Conservation (phyloP, 2,888 invertebrate genomes). For the Rutpela maculata region DNA sequence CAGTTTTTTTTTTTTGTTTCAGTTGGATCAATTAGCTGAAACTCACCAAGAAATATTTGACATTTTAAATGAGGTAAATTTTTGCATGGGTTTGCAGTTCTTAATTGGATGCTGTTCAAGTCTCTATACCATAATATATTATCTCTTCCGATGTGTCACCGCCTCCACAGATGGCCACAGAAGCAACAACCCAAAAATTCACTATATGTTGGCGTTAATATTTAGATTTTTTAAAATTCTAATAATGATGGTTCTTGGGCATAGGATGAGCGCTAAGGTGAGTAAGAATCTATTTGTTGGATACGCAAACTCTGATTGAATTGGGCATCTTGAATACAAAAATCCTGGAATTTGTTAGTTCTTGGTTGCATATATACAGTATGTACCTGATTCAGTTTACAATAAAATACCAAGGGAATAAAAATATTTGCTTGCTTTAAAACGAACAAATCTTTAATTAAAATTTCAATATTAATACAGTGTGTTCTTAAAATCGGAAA, state of each 20-base stretch:
- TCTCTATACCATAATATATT: constrained; percentile 56
- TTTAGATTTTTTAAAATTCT: constrained; percentile 7
- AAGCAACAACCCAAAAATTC: neutral
- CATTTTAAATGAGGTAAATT: constrained; percentile 47
- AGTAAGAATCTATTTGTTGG: neutral
- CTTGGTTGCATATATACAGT: no score
- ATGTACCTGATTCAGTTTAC: no score
- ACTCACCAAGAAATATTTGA: constrained; percentile 4
- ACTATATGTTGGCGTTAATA: neutral
- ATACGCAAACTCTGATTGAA: no score
- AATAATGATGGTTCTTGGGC: neutral
- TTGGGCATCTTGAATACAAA: no score
- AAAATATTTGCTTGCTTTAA: no score
- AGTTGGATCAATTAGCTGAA: constrained; percentile 2
- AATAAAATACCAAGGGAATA: no score
- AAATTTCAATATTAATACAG: no score
- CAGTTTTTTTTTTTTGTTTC: neutral
- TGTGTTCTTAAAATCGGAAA: no score
- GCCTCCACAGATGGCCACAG: constrained; percentile 22
- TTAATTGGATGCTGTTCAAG: constrained; percentile 51
- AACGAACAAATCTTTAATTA: no score
- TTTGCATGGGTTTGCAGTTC: constrained; percentile 54
- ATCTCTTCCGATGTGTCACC: constrained; percentile 56
- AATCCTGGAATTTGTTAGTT: no score
- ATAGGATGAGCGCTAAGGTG: neutral